A percentile compares a stretch with the other conserved stretches of the same genome.
phyloP scores from a whole-genome alignment of 2,113 vertebrate species.

The Todiramphus saurophagus region DNA sequence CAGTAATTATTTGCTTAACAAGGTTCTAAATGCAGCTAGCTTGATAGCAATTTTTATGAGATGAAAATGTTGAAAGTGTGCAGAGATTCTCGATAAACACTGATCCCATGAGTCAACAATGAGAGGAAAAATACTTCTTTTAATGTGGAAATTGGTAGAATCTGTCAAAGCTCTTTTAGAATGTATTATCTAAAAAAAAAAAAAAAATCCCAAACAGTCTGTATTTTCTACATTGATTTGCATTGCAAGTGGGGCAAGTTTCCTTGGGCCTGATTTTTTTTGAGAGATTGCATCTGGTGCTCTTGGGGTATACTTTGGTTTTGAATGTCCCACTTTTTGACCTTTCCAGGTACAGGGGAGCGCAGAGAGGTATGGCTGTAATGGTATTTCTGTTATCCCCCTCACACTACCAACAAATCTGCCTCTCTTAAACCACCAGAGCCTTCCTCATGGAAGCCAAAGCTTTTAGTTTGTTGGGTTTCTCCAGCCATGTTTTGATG shows the following conservation, averaged over 20 bases:
- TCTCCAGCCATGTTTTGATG: neutral
- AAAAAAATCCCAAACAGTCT: neutral
- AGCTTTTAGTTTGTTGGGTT: neutral
- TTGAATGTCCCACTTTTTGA: neutral
- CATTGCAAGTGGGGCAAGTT: neutral
- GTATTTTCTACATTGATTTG: neutral
- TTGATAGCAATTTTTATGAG: neutral
- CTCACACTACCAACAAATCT: fast-evolving
- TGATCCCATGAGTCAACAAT: neutral
- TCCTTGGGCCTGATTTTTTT: neutral
- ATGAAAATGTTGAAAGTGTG: neutral
- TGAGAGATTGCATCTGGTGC: neutral
- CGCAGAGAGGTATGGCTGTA: fast-evolving
- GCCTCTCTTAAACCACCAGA: neutral
- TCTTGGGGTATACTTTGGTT: neutral
- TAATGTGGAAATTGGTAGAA: neutral
- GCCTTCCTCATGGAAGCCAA: neutral
- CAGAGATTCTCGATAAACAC: neutral
- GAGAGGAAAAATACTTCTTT: neutral
- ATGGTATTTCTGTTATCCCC: neutral
- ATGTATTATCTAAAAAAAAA: neutral
- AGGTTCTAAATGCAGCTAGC: neutral
- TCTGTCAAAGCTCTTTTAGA: neutral
- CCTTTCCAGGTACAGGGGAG: fast-evolving
- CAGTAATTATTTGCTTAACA: neutral